Evolutionary conservation across 2,797 vertebrate genomes (phyloP).

Genomic region (Sitta carolinensis): DNA sequence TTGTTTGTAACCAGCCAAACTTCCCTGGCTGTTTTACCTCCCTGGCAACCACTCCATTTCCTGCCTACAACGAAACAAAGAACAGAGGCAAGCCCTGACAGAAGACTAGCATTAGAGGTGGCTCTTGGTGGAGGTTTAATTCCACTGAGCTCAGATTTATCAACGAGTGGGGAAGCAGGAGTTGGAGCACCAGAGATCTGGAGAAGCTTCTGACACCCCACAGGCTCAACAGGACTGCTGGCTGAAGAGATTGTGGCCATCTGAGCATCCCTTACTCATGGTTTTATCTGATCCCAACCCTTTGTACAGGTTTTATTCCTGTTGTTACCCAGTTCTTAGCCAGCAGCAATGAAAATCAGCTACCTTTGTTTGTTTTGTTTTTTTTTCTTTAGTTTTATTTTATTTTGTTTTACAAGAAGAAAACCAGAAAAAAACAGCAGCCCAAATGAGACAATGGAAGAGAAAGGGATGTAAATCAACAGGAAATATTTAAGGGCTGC

Average conservation of each 20-base stretch:
- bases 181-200: neutral
- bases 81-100: neutral
- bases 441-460: neutral
- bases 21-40: neutral
- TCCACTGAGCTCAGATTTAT: neutral
- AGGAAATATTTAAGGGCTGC: conserved; percentile 19
- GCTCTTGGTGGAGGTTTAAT: neutral
- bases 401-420: neutral
- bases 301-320: neutral
- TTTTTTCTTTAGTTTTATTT: neutral
- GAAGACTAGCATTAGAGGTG: neutral
- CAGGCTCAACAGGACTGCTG: neutral
- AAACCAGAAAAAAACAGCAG: neutral
- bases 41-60: neutral
- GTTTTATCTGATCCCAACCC: neutral
- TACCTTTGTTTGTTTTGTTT: neutral
- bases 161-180: neutral
- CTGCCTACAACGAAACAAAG: neutral
- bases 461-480: neutral
- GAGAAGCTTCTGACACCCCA: neutral
- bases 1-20: neutral
- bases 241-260: neutral
- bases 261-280: neutral
- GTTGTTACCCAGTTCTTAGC: neutral
- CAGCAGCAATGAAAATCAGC: neutral